A percentile compares a stretch with the other conserved stretches of the same genome.
These are phyloP conservation scores for Archaeoteleia sp. DNA, from an alignment of 2,888 invertebrate genomes.

Conservation along the genomic window DNA sequence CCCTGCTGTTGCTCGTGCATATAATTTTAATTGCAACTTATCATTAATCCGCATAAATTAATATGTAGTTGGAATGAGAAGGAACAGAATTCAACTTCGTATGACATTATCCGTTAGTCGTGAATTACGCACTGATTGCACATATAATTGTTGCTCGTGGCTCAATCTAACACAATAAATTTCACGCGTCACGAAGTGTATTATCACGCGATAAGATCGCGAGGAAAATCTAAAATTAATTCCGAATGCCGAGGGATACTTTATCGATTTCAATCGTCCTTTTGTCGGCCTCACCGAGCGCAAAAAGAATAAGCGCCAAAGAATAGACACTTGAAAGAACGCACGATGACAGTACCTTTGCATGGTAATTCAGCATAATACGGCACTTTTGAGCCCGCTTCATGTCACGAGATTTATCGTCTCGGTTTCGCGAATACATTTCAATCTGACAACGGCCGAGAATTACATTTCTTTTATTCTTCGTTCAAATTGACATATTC, in stretches of 20 bases:
- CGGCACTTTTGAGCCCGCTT: conserved; percentile 19
- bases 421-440: conserved; percentile 20
- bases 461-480: too few species aligned
- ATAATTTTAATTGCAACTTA: neutral
- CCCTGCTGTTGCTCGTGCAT: neutral
- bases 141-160: conserved; percentile 30
- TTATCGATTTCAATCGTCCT: conserved; percentile 43
- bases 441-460: conserved; percentile 49
- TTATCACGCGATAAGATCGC: conserved; percentile 43
- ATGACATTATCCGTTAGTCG: conserved; percentile 21
- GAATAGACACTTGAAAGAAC: conserved; percentile 49
- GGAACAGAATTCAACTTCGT: neutral
- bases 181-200: conserved; percentile 36
- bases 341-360: conserved; percentile 48
- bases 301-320: conserved; percentile 38
- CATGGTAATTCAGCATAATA: conserved; percentile 45
- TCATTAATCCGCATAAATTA: neutral
- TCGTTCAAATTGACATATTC: too few species aligned
- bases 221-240: conserved; percentile 50
- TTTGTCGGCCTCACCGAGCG: conserved; percentile 34
- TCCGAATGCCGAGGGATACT: conserved; percentile 43
- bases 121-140: conserved; percentile 28
- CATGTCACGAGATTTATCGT: conserved; percentile 41
- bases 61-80: neutral
- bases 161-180: conserved; percentile 38